phyloP scores from a whole-genome alignment of 2,797 vertebrate genomes.

The Rallus crepitans region DNA sequence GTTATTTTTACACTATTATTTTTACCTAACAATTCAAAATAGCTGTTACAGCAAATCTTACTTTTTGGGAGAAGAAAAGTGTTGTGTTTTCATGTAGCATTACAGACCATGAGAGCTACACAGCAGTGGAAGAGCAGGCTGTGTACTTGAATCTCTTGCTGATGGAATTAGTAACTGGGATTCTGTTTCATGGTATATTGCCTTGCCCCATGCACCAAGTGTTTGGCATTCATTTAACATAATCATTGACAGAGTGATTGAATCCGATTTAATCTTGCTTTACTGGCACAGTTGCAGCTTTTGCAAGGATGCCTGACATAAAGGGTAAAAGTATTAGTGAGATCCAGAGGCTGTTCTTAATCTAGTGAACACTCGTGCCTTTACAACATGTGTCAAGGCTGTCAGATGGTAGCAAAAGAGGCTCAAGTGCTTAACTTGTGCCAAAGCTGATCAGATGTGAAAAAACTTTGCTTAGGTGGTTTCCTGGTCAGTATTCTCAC shows the following conservation, averaged over 20 bases:
- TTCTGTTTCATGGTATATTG: neutral
- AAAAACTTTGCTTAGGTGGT: neutral
- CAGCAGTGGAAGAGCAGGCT: neutral
- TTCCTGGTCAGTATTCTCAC: neutral
- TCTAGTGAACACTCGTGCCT: neutral
- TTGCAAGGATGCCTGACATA: neutral
- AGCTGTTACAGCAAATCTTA: neutral
- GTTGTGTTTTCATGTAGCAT: neutral
- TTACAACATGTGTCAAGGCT: neutral
- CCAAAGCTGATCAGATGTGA: neutral
- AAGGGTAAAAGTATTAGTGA: neutral
- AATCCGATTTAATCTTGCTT: neutral
- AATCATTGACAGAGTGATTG: neutral
- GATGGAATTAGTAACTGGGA: neutral
- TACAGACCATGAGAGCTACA: neutral
- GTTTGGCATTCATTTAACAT: neutral
- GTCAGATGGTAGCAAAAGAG: neutral
- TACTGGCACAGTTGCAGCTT: neutral
- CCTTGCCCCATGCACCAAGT: neutral
- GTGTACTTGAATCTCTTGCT: neutral
- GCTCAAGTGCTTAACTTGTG: slow-evolving; percentile 11
- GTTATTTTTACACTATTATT: neutral
- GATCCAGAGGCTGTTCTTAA: neutral
- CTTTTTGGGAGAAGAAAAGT: neutral
- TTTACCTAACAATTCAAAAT: neutral